Conservation (phyloP, 2,797 vertebrate genomes). For the Podarcis siculus region DNA sequence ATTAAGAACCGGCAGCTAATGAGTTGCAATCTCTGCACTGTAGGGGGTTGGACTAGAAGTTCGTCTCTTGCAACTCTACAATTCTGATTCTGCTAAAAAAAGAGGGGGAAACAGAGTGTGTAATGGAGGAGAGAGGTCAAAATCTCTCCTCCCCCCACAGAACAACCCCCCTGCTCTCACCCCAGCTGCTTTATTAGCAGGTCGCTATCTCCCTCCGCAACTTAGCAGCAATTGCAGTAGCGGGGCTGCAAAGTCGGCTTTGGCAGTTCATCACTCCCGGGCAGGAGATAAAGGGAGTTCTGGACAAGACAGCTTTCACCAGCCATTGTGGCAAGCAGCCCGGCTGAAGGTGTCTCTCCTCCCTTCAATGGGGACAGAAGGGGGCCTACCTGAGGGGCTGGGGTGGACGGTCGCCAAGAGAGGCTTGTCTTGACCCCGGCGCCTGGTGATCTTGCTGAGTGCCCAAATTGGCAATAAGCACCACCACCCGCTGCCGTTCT, state of each 20-base stretch:
- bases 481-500: background rate
- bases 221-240: background rate
- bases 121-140: too few species aligned
- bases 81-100: too few species aligned
- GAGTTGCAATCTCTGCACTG: too few species aligned
- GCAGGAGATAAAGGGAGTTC: background rate
- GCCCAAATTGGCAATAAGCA: background rate
- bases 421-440: background rate
- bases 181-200: background rate
- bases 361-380: background rate
- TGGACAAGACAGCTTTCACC: background rate
- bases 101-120: too few species aligned
- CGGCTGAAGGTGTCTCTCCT: too few species aligned
- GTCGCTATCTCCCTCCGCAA: background rate
- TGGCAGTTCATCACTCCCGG: background rate
- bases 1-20: too few species aligned
- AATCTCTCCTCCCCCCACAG: background rate
- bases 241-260: background rate
- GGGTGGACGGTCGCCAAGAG: background rate
- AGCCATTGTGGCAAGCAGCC: background rate
- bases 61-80: too few species aligned
- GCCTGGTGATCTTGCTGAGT: background rate
- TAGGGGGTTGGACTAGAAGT: too few species aligned
- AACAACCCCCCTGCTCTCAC: background rate
- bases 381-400: background rate